phyloP scores from a whole-genome alignment of 2,888 invertebrate genomes.

The Chaetoderma sp. region DNA sequence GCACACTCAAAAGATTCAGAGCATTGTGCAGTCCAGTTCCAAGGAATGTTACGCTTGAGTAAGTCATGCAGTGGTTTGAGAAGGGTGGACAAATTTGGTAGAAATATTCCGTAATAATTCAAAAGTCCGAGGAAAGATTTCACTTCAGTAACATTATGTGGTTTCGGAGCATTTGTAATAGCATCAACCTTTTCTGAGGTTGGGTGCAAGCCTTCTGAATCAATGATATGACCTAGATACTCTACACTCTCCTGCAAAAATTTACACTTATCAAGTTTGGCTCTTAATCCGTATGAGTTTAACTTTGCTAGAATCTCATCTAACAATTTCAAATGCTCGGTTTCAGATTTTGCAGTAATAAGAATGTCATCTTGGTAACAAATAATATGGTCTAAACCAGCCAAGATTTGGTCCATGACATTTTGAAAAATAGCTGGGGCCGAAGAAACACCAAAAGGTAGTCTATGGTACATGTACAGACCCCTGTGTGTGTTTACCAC shows the following conservation, averaged over 20 bases:
- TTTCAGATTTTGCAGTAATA: conserved; percentile 5
- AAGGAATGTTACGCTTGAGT: not conserved
- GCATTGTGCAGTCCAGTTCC: conserved; percentile 11
- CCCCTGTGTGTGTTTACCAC: conserved; percentile 8
- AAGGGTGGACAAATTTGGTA: not conserved
- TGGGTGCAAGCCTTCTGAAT: conserved; percentile 8
- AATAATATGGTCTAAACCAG: conserved; percentile 8
- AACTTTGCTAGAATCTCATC: conserved; percentile 5
- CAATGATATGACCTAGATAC: conserved; percentile 3
- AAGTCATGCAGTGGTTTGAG: conserved; percentile 11
- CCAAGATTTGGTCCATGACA: conserved; percentile 32
- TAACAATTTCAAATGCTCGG: not conserved
- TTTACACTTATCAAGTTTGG: conserved; percentile 8
- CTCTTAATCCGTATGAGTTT: not conserved
- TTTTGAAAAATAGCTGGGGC: conserved; percentile 39
- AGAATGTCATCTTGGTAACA: conserved; percentile 31
- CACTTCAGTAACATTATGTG: conserved; percentile 6
- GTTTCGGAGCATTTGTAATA: conserved; percentile 1
- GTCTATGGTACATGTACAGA: conserved; percentile 34
- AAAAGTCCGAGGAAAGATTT: conserved; percentile 7
- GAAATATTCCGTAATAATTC: conserved; percentile 13
- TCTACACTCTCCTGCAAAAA: conserved; percentile 3
- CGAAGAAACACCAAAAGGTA: conserved; percentile 35
- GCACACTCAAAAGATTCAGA: conserved; percentile 1
- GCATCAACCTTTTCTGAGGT: conserved; percentile 17